A percentile compares a stretch with the other conserved stretches of the same genome.
Evolutionary conservation across 2,888 invertebrate genomes (phyloP).

Genomic region (Spodoptera exigua): DNA sequence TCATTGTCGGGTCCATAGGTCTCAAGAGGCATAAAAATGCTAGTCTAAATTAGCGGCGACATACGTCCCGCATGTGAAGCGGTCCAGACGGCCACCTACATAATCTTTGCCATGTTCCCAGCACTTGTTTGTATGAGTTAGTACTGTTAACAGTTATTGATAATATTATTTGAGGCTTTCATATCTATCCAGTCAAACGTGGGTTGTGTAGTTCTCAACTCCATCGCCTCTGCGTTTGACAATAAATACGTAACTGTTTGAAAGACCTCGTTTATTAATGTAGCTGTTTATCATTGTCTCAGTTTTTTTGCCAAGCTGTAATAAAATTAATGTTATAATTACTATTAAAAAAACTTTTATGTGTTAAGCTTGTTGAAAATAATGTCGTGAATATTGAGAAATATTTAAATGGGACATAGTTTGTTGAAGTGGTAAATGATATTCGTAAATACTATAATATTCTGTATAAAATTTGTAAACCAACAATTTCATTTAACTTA

Average conservation of each 20-base stretch:
- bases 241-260: constrained; percentile 55
- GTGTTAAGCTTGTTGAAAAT: constrained; percentile 56
- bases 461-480: constrained; percentile 69
- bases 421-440: constrained; percentile 58
- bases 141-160: constrained; percentile 53
- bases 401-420: constrained; percentile 37
- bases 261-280: constrained; percentile 52
- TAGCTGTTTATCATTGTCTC: constrained; percentile 57
- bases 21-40: constrained; percentile 38
- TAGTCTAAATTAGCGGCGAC: constrained; percentile 55
- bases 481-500: constrained; percentile 64
- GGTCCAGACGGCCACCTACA: constrained; percentile 28
- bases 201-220: constrained; percentile 21
- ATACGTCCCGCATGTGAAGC: constrained; percentile 17
- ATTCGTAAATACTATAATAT: constrained; percentile 45
- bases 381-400: constrained; percentile 46
- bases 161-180: constrained; percentile 57
- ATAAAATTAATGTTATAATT: constrained; percentile 59
- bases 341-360: constrained; percentile 57
- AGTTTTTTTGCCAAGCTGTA: constrained; percentile 56
- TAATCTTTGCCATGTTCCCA: constrained; percentile 55
- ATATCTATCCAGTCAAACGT: constrained; percentile 37
- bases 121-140: constrained; percentile 54
- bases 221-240: constrained; percentile 19
- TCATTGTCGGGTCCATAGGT: constrained; percentile 28